Evolutionary conservation across 2,113 vertebrate genomes (phyloP).

Genomic region (Xerus inauris): DNA sequence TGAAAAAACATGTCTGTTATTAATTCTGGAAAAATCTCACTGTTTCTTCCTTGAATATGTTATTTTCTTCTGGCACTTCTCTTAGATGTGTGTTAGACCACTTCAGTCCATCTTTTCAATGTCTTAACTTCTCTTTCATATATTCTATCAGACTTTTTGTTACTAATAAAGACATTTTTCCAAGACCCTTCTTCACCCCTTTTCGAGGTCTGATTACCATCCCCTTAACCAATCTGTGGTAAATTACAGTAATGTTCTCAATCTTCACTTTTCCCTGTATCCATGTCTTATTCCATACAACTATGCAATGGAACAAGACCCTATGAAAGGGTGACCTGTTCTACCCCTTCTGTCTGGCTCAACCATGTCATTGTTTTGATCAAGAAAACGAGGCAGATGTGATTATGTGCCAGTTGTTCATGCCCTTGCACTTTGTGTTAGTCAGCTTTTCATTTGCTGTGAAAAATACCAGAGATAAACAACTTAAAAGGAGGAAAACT

Average conservation of each 20-base stretch:
- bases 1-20: not conserved
- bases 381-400: slow-evolving; percentile 13
- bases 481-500: not conserved
- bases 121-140: not conserved
- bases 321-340: not conserved
- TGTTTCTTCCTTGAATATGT: not conserved
- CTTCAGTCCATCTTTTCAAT: not conserved
- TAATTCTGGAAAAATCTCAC: not conserved
- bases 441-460: not conserved
- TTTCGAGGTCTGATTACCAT: not conserved
- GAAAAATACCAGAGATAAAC: not conserved
- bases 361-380: not conserved
- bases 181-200: not conserved
- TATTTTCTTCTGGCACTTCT: not conserved
- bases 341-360: not conserved
- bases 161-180: not conserved
- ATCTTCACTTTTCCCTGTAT: not conserved
- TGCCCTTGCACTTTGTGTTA: not conserved
- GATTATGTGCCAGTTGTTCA: not conserved
- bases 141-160: not conserved
- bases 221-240: not conserved
- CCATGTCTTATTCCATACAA: not conserved
- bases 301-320: not conserved
- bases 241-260: not conserved
- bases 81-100: not conserved